phyloP scores from a whole-genome alignment of 1,140 invertebrate genomes.

The Mya arenaria region DNA sequence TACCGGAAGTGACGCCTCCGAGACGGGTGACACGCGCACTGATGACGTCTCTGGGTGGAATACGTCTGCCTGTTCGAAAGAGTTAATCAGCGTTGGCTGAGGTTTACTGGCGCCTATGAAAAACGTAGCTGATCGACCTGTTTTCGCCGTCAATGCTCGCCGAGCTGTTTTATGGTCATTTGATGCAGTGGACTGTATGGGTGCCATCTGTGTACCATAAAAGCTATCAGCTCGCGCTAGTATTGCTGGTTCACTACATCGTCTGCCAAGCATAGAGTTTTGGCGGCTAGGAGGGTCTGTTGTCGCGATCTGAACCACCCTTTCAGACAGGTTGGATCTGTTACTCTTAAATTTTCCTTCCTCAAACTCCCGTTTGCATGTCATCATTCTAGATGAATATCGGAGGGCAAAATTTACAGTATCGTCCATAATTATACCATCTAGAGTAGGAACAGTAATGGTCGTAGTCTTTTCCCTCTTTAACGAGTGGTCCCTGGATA shows the following conservation, averaged over 20 bases:
- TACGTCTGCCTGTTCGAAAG: not conserved
- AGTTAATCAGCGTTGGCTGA: not conserved
- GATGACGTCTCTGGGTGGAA: not conserved
- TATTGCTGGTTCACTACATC: too few relatives aligned
- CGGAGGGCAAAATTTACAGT: conserved; percentile 37
- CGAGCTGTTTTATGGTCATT: too few relatives aligned
- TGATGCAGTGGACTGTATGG: too few relatives aligned
- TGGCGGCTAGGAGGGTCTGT: not conserved
- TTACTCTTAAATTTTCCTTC: not conserved
- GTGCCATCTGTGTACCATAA: too few relatives aligned
- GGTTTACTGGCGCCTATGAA: not conserved
- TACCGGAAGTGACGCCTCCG: not conserved
- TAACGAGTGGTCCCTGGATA: not conserved
- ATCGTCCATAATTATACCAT: conserved; percentile 43
- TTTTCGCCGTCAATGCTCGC: not conserved
- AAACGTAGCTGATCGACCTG: not conserved
- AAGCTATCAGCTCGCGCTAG: too few relatives aligned
- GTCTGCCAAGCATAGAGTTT: too few relatives aligned
- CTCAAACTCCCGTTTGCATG: conserved; percentile 1
- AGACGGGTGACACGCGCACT: not conserved
- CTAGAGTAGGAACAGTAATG: not conserved
- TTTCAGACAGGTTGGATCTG: conserved; percentile 2
- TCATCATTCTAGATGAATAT: conserved; percentile 40
- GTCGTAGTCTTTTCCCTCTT: not conserved
- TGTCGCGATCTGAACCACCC: not conserved